Base-by-base conservation (phyloP, 2,113 vertebrate genomes). In the Chelonoidis abingdonii region DNA sequence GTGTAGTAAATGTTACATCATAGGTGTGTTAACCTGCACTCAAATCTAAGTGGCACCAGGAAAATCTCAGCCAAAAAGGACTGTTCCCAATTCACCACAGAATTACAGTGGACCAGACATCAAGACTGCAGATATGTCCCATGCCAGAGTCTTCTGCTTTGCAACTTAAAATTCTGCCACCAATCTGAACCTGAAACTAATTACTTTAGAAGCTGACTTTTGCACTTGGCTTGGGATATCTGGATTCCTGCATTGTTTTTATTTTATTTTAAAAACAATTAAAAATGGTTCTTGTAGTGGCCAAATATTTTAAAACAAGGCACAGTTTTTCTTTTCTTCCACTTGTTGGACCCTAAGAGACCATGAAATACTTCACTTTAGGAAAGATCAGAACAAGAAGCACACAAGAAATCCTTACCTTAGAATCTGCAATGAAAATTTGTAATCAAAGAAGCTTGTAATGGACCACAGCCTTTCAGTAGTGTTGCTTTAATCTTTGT, bases 1-100 rank as follows among this genome's bases (percentile, higher is more conserved):
- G 1, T 1, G 10, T 1, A 31, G 62, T 3, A 50, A 24, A 19
- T 8, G 19, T 62, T 35, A 31, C 50, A 1, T 47, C 84, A 5
- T 0, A 69, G 19, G 79, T 24, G 35, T 38, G 65, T 69, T 69
- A 56, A 57, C 49, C 65, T 78, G 75, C 11, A 16, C 27, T 44
- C 13, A 44, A 47, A 76, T 25, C 75, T 24, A 19, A n/a, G 65
- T 17, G n/a, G 17, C 65, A 72, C 19, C 35, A 72, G 16, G 65
- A 72, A 72, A 72, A 38, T n/a, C 17, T 72, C 35, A n/a, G 22
- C 8, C 19, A 38, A 47, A 59, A 78, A 38, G 24, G 38, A 8
- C 24, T 78, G 41, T 6, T 27, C 22, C 7, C 41, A 44, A 27
- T 13, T 29, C 41, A 78, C 25, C 24, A 78, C 24, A 78, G 24